Evolutionary conservation across 2,113 vertebrate species (phyloP).

Genomic region (Leptosomus discolor): DNA sequence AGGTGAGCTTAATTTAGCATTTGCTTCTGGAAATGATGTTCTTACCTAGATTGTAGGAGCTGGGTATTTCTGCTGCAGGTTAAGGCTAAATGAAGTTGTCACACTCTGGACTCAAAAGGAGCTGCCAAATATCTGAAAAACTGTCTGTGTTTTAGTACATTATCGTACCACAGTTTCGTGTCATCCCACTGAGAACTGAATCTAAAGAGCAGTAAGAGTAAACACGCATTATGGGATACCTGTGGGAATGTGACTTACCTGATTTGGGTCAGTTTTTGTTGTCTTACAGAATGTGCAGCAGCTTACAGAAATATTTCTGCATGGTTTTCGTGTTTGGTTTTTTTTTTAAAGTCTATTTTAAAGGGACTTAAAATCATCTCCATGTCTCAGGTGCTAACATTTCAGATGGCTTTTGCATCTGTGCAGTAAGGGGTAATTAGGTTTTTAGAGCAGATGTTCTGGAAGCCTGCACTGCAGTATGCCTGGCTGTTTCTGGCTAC

Average conservation of each 20-base stretch:
- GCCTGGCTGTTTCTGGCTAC: conserved; percentile 29
- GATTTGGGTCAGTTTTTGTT: neutral
- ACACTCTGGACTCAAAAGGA: neutral
- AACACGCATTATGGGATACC: neutral
- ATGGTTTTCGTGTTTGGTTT: neutral
- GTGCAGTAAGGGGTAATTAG: conserved; percentile 33
- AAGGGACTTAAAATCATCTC: neutral
- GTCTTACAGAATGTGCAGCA: neutral
- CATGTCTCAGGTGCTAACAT: neutral
- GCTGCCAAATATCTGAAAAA: neutral
- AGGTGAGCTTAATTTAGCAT: neutral
- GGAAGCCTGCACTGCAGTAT: conserved; percentile 30
- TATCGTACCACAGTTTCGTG: neutral
- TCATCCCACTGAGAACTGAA: neutral
- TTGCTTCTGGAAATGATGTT: neutral
- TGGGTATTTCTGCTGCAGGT: neutral
- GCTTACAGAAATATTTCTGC: neutral
- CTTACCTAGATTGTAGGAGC: neutral
- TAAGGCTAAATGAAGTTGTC: neutral
- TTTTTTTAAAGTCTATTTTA: neutral
- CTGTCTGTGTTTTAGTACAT: neutral
- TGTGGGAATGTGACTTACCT: neutral
- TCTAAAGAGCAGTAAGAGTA: neutral
- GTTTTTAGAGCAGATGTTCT: conserved; percentile 62
- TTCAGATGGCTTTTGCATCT: conserved; percentile 31